Evolutionary conservation across 2,797 vertebrate genomes (phyloP).

Genomic region (Aulostomus chinensis): DNA sequence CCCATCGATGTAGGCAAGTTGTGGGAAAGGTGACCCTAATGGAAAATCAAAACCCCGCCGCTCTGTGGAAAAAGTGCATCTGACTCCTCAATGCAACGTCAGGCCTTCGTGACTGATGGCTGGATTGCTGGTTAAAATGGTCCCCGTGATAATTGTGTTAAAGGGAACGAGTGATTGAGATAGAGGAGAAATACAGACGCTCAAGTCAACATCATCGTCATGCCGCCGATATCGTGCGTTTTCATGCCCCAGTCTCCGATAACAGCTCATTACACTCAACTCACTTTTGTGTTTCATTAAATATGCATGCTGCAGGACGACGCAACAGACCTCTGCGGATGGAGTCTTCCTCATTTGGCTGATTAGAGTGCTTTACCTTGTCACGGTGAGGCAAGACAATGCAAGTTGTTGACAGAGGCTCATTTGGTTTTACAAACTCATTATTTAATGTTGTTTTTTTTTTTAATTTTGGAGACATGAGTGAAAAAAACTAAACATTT

Average conservation of each 20-base stretch:
- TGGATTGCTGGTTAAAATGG: too few relatives aligned
- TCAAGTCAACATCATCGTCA: background rate
- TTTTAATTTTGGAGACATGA: too few relatives aligned
- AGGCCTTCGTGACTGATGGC: conserved; percentile 45
- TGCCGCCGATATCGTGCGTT: background rate
- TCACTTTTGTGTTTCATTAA: conserved; percentile 4
- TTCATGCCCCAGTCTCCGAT: background rate
- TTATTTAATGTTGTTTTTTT: background rate
- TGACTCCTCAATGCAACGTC: conserved; percentile 27
- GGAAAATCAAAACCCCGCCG: conserved; percentile 48
- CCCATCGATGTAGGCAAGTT: conserved; percentile 28
- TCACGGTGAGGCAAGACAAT: background rate
- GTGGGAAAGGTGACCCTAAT: conserved; percentile 46
- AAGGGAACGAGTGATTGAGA: background rate
- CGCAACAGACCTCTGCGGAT: too few relatives aligned
- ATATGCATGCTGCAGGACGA: conserved; percentile 1
- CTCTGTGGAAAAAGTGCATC: conserved; percentile 19
- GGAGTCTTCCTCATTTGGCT: too few relatives aligned
- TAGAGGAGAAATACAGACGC: background rate
- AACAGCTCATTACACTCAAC: conserved; percentile 1
- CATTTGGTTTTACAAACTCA: too few relatives aligned
- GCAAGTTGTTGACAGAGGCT: background rate
- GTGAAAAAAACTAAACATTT: too few relatives aligned
- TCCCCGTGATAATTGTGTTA: conserved; percentile 12
- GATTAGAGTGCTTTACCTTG: background rate